Evolutionary conservation across 2,113 vertebrate genomes (phyloP).

Genomic region (Aegotheles bennettii): DNA sequence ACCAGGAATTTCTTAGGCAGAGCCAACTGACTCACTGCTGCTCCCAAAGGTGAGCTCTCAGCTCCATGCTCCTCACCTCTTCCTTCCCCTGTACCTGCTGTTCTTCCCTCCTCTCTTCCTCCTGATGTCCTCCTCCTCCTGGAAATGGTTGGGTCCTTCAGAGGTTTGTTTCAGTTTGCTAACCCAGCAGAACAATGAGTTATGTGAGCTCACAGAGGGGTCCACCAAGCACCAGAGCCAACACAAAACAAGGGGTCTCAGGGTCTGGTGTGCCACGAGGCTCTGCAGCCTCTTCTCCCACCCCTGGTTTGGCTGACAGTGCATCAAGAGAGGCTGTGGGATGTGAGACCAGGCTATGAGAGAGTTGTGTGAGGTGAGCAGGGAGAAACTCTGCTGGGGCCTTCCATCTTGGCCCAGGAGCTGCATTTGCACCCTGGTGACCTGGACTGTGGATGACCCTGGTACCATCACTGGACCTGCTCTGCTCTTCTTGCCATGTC

Average conservation of each 20-base stretch:
- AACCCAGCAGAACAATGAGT: neutral
- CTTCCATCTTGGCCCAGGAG: neutral
- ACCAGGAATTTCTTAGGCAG: neutral
- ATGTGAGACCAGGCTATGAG: neutral
- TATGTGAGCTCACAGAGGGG: neutral
- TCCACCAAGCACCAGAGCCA: neutral
- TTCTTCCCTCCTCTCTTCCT: neutral
- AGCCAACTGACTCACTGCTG: neutral
- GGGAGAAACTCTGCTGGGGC: neutral
- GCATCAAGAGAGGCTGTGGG: neutral
- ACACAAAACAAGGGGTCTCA: fast-evolving
- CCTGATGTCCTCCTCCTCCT: neutral
- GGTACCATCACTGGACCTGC: neutral
- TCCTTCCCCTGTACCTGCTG: fast-evolving
- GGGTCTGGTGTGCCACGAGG: neutral
- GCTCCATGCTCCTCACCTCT: neutral
- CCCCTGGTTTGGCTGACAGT: neutral
- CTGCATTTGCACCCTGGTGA: neutral
- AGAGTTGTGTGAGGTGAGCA: fast-evolving
- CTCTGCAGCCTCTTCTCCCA: neutral
- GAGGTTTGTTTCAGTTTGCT: neutral
- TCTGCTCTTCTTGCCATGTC: neutral
- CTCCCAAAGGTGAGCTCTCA: neutral
- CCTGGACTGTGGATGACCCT: neutral
- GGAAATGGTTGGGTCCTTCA: fast-evolving